Base-by-base conservation (phyloP, 2,888 invertebrate genomes). In the Macrophya annulata region DNA sequence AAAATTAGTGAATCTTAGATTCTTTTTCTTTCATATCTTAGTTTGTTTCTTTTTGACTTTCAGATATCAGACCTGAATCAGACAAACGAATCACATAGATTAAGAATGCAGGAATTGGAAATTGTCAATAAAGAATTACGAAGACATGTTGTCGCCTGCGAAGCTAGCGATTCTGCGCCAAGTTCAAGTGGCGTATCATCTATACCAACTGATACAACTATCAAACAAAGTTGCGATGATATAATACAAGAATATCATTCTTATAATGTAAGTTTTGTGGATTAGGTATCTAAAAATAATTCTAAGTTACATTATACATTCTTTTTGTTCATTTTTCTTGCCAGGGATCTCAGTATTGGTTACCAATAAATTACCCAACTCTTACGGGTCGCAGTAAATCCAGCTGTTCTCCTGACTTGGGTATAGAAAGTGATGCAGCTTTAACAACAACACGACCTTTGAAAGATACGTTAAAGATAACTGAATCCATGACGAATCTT, bases 381-480 rank as follows among this genome's bases (percentile, higher is more conserved):
- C 88, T 90, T n/a, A 91, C 90, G 72, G 90, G 90, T 10, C 91
- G 92, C 4, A 92, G 92, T 81, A 93, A 93, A 87, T 92, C 93
- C 6, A 93, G 92, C 84, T 93, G 93, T 88, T 98, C 98, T 0
- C 98, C 98, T 0, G 98, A 98, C 93, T 95, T 98, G 90, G 98
- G 98, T n/a, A 98, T 98, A 87, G 98, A 98, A 92, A 98, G 98
- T 90, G 98, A 98, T 25, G 92, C 89, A 4, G 92, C 92, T 4
- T 87, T 91, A 17, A 90, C 90, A 5, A 90, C 90, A 8, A 90
- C 90, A 55, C 91, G 93, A 84, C 93, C 93, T 21, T 84, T 93
- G 15, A 90, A 93, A 86, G 92, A 93, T 77, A 92, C 92, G 15
- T 88, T 93, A 31, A 93, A 93, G 74, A 93, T 93, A n/a, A 93